Evolutionary conservation across 2,113 vertebrate species (phyloP).

Genomic region (Cephalophus harveyi): DNA sequence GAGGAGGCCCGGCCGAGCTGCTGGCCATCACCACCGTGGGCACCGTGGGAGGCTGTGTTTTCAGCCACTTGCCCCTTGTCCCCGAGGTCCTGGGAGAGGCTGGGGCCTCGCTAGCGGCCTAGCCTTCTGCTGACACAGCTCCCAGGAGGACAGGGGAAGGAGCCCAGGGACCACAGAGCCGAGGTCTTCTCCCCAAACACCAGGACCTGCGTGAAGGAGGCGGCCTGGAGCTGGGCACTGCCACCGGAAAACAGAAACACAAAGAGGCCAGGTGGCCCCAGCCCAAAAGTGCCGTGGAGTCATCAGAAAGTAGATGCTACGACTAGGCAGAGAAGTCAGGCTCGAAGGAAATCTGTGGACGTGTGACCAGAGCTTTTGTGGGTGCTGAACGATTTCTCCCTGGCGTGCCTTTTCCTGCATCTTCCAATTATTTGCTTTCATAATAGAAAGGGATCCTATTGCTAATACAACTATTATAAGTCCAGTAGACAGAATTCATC

Average conservation of each 20-base stretch:
- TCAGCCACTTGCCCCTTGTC: rapidly evolving
- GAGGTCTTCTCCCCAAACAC: not conserved
- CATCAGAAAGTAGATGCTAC: not conserved
- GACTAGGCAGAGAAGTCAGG: not conserved
- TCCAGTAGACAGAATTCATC: not conserved
- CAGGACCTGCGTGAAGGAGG: not conserved
- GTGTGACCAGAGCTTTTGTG: not conserved
- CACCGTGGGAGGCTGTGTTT: not conserved
- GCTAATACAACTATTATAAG: not conserved
- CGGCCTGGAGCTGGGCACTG: not conserved
- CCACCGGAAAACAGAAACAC: not conserved
- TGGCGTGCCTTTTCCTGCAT: not conserved
- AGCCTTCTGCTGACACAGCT: not conserved
- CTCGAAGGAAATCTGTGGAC: not conserved
- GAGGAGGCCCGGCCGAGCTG: not conserved
- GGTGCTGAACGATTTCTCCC: not conserved
- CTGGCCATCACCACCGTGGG: not conserved
- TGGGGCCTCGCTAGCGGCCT: rapidly evolving
- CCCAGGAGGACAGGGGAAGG: not conserved
- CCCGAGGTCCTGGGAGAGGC: rapidly evolving
- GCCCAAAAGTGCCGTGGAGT: not conserved
- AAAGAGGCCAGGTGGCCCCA: not conserved
- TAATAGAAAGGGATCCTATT: not conserved
- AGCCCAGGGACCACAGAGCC: not conserved
- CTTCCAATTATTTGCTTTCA: not conserved